Evolutionary conservation across 2,113 vertebrate species (phyloP), one percentile per base, ranked within the genome.

Genomic region (Oreamnos americanus): DNA sequence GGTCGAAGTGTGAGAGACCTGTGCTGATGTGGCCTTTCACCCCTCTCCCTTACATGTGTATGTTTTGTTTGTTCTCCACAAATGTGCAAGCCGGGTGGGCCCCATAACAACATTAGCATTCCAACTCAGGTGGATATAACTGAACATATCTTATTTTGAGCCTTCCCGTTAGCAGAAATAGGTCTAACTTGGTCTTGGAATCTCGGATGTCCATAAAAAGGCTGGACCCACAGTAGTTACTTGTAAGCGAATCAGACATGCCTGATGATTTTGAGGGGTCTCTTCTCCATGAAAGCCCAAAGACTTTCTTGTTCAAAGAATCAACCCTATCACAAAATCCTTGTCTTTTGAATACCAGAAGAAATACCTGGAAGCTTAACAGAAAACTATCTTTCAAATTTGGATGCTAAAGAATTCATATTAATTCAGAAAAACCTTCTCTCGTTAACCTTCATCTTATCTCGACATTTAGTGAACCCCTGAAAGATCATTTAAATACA

Each of bases 31-130:
- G 9, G 28, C 7, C 4, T 23, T 16, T 26, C 30, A 16, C 3
- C 2, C 28, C 28, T 19, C 3, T 3, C 4, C 21, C 21, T 13
- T 26, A 30, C 0, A 0, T 0, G 16, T 8, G 1, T n/a, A 67
- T n/a, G 45, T 26, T 43, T 45, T 11, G 3, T 57, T 71, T 15
- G 23, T 64, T 55, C n/a, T 19, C 13, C 71, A 57, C 23, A 17
- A 25, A 53, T 0, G 14, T 16, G 82, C 28, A 1, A 0, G 3
- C 21, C 0, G 3, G 17, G 8, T 19, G 0, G 55, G 53, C 33
- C n/a, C 25, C 23, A 8, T 21, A n/a, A 30, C 81, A 28, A 13
- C 16, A 15, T 2, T 17, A 89, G 58, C 10, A 0, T 19, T 74
- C 53, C 94, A 19, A 47, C 28, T 51, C 12, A 28, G 2, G 26